Base-by-base conservation (phyloP, 1,140 invertebrate species). In the Linepithema humile region DNA sequence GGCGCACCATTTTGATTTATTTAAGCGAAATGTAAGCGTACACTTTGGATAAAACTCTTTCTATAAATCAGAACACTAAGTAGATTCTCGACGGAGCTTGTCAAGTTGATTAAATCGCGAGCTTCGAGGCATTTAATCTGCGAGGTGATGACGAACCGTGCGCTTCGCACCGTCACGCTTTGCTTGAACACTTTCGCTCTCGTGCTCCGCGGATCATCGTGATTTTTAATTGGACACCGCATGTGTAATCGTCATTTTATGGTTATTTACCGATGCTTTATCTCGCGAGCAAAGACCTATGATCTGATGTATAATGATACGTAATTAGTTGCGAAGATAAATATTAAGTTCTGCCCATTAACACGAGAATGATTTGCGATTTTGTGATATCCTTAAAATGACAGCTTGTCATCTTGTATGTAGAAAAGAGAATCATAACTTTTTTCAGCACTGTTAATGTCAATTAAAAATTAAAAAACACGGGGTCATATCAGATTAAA, bases 161-260 rank as follows among this genome's bases (percentile, higher is more conserved):
- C n/a, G n/a, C 15, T 26, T 78, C 62, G 15, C 10, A 50, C 29
- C 48, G 75, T 80, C 12, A 80, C 64, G 75, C 75, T 40, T 80
- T 80, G 35, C 48, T 70, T 55, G 35, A 80, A 70, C 35, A 70
- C 64, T 80, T 80, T 80, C 75, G 75, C 64, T 80, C 48, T 82
- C 64, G 78, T 64, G 78, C 40, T 65, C 50, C 43, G 40, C 32
- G 67, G 65, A 67, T 83, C 74, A 64, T 83, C 59, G 38, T 80
- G 73, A 50, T 60, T 64, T 50, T n/a, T 82, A 64, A 80, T 78
- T 75, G 40, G 57, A 82, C 26, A 64, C 23, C n/a, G n/a, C n/a
- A n/a, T 57, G 43, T 48, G 38, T 77, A 62, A 74, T 53, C 59
- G 59, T 55, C n/a, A 15, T 83, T 83, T 69, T 59, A 80, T 40